These are phyloP conservation scores for Sebastes vulpes DNA, from an alignment of 2,797 vertebrate species.

Conservation along the genomic window DNA sequence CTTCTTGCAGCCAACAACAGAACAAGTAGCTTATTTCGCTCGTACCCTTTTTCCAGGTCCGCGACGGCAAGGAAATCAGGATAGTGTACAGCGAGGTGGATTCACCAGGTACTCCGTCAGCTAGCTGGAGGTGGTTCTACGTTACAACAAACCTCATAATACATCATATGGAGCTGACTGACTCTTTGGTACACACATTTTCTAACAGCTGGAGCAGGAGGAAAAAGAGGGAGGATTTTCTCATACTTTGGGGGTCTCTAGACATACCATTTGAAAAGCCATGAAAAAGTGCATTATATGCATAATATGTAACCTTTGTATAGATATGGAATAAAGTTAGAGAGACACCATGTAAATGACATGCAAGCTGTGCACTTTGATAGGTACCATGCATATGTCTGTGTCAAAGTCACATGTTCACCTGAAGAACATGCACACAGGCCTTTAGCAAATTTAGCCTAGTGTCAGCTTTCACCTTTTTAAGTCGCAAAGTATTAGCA, in stretches of 20 bases:
- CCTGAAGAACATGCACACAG: too few species aligned
- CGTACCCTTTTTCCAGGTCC: background rate
- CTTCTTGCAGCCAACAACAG: background rate
- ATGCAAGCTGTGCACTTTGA: background rate
- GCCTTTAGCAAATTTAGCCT: too few species aligned
- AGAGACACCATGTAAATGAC: background rate
- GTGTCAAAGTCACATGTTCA: background rate
- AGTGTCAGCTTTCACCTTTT: too few species aligned
- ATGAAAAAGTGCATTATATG: background rate
- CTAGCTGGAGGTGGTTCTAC: too few species aligned
- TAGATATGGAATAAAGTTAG: background rate
- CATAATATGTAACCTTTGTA: background rate
- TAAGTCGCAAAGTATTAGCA: too few species aligned
- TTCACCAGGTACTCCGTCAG: background rate
- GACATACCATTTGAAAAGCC: background rate
- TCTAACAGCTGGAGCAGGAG: too few species aligned
- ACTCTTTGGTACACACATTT: too few species aligned
- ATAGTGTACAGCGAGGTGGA: too few species aligned
- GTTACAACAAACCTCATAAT: too few species aligned
- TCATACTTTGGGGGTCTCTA: background rate
- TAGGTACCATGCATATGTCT: background rate
- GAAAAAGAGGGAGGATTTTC: background rate
- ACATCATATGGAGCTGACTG: too few species aligned
- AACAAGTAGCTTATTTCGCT: background rate
- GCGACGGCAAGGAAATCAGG: background rate